Evolutionary conservation across 2,113 vertebrate genomes (phyloP), one percentile per base, ranked within the genome.

Genomic region (Nyctibius bracteatus): DNA sequence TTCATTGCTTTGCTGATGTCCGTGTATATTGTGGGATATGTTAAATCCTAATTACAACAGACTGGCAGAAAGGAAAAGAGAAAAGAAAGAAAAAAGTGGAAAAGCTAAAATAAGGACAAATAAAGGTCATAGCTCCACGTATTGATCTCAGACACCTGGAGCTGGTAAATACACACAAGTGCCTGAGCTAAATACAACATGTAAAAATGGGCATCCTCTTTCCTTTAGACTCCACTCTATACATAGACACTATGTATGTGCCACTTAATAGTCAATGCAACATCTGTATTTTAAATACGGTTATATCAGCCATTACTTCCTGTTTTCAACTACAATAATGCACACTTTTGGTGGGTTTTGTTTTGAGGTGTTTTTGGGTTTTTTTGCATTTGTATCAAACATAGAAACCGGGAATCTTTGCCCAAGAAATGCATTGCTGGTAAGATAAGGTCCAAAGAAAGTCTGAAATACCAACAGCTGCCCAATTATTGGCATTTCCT

Each of bases 21-120:
- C 43, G n/a, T 2, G 4, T 49, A 57, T 65, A 74, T 28, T 75
- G 61, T 7, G 17, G 68, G 46, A 71, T 52, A 68, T 57, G 37
- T 73, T 84, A 91, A 94, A 87, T 70, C 41, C 47, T 87, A 89
- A 89, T 97, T 91, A 67, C 27, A 78, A 30, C 12, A 78, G 46
- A 72, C 35, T 43, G 31, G 41, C 37, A 89, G 52, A 79, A 71
- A 31, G 25, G 9, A 57, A 65, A 94, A 55, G 5, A 43, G 35
- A 58, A 79, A 90, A 71, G 13, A 68, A 79, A 90, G 23, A 65
- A 61, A 61, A 66, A 87, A 82, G 16, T 22, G 28, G n/a, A 22
- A 54, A 71, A 88, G 9, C 30, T 81, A 57, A 88, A 91, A 70
- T 43, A 75, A 80, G 67, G 67, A 86, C 87, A 94, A 90, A 80